These are phyloP conservation scores for Dicrurus megarhynchus DNA, from an alignment of 2,113 vertebrate genomes.

Conservation along the genomic window DNA sequence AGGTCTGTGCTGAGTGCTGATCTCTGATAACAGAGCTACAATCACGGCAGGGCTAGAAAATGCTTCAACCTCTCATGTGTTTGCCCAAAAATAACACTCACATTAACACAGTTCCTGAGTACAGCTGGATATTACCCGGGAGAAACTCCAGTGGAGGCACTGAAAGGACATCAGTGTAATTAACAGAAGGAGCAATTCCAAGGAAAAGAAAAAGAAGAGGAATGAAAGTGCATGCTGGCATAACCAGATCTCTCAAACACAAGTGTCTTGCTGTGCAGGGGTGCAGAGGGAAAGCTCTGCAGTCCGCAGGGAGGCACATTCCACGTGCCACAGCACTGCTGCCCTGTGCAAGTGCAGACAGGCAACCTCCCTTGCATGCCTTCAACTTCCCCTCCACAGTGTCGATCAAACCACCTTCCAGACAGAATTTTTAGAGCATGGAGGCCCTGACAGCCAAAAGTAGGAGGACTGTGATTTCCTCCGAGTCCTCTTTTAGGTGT, in stretches of 20 bases:
- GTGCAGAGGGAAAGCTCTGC: neutral
- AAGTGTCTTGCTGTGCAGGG: neutral
- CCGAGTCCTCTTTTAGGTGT: conserved; percentile 7
- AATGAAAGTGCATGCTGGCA: neutral
- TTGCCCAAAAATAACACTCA: neutral
- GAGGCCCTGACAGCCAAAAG: conserved; percentile 14
- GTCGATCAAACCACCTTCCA: neutral
- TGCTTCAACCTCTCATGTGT: neutral
- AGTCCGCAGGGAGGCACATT: neutral
- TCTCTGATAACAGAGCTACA: neutral
- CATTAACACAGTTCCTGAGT: neutral
- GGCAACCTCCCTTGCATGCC: neutral
- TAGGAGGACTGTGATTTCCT: conserved; percentile 34
- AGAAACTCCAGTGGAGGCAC: neutral
- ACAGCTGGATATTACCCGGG: neutral
- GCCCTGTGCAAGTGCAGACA: neutral
- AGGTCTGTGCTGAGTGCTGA: neutral
- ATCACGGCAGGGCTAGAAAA: neutral
- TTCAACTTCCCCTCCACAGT: neutral
- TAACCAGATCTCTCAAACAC: neutral
- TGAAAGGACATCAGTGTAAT: neutral
- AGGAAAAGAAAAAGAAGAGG: neutral
- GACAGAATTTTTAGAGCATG: neutral
- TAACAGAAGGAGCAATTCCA: neutral
- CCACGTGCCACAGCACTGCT: neutral